Percentiles rank a stretch among this genome's conserved stretches.
Conservation (phyloP, 1,140 invertebrate genomes). For the Agrilus planipennis region DNA sequence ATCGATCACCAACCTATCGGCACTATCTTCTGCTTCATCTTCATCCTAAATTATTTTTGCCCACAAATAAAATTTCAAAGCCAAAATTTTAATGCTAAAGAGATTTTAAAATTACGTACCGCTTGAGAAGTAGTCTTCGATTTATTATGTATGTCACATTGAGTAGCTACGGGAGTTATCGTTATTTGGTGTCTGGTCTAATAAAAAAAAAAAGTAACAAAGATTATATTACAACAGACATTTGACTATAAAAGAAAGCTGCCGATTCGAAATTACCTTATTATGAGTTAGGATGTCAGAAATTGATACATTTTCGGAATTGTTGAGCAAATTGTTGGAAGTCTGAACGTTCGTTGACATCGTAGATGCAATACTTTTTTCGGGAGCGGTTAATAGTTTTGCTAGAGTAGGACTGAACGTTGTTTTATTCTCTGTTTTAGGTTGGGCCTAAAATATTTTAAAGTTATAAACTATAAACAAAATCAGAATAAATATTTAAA, state of each 20-base stretch:
- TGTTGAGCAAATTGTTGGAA: conserved; percentile 8
- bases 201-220: conserved; percentile 10
- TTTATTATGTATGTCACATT: conserved; percentile 23
- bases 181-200: conserved; percentile 40
- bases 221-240: too few relatives aligned
- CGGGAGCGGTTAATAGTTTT: conserved; percentile 58
- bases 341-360: conserved; percentile 13
- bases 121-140: conserved; percentile 12
- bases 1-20: conserved; percentile 49
- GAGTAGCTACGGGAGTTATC: conserved; percentile 40
- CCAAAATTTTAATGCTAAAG: not conserved
- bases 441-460: conserved; percentile 26
- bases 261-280: conserved; percentile 42
- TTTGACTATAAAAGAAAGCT: too few relatives aligned
- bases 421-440: conserved; percentile 36
- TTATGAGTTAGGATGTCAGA: conserved; percentile 47
- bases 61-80: not conserved
- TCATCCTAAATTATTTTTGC: conserved; percentile 36
- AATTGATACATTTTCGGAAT: conserved; percentile 39
- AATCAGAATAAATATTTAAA: not conserved
- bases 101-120: not conserved
- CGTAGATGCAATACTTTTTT: conserved; percentile 35
- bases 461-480: too few relatives aligned
- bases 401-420: conserved; percentile 67
- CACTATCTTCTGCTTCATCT: conserved; percentile 39